Conservation (phyloP, 2,113 vertebrate genomes). For the Gopherus evgoodei region DNA sequence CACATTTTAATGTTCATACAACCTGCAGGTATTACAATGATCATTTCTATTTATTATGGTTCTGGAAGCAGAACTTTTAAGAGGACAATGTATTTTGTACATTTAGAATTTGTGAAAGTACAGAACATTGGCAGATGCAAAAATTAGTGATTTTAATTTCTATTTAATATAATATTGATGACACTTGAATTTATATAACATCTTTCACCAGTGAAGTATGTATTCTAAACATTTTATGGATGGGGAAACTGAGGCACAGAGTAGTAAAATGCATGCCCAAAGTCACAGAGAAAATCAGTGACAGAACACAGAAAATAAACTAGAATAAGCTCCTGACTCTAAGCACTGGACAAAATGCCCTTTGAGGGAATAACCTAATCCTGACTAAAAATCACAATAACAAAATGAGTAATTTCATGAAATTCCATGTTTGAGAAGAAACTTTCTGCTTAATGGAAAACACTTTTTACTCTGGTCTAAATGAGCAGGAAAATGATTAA, state of each 20-base stretch:
- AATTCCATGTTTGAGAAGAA: neutral
- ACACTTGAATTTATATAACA: neutral
- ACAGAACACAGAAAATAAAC: neutral
- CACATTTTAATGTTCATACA: neutral
- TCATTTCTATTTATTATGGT: neutral
- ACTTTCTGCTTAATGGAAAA: neutral
- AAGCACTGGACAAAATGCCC: neutral
- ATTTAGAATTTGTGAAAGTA: conserved; percentile 9
- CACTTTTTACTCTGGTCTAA: neutral
- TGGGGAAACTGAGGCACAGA: neutral
- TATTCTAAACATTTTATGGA: neutral
- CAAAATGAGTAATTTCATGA: rapidly evolving
- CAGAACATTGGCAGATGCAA: neutral
- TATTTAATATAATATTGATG: neutral
- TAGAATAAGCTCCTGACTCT: neutral
- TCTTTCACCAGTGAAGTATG: neutral
- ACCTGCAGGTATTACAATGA: neutral
- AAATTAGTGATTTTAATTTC: neutral
- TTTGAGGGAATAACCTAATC: neutral
- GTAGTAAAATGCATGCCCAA: neutral
- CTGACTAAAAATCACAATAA: rapidly evolving
- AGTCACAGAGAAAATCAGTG: neutral
- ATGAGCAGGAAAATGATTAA: conserved; percentile 1
- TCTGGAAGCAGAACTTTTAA: neutral
- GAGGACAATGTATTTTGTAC: neutral